Evolutionary conservation across 1,140 invertebrate genomes (phyloP).

Genomic region (Apis florea): DNA sequence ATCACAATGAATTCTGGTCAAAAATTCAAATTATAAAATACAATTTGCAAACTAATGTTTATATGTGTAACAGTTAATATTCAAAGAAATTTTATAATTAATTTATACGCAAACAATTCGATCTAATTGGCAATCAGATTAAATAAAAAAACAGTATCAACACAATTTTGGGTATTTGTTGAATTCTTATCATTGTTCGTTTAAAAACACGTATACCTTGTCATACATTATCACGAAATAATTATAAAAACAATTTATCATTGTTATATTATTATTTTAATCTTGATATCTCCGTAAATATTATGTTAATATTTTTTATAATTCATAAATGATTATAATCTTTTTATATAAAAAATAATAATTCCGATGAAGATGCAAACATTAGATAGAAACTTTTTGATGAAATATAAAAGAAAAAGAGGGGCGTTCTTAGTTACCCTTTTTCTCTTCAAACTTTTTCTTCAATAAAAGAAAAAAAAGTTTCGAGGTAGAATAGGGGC

Average conservation of each 20-base stretch:
- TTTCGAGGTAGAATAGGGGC: constrained; percentile 60
- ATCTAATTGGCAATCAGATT: too few species aligned
- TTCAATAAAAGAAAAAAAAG: constrained; percentile 47
- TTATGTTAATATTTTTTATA: background rate
- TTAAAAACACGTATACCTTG: constrained; percentile 19
- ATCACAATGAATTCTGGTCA: background rate
- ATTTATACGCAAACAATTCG: background rate
- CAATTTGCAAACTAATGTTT: background rate
- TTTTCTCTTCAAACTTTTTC: constrained; percentile 38
- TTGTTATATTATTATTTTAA: background rate
- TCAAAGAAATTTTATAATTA: too few species aligned
- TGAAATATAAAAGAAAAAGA: background rate
- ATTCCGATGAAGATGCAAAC: too few species aligned
- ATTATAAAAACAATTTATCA: constrained; percentile 22
- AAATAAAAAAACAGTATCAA: background rate
- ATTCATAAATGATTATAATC: background rate
- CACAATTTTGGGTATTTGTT: background rate
- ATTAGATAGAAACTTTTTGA: background rate
- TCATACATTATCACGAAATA: constrained; percentile 5
- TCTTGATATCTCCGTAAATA: background rate
- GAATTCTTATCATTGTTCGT: constrained; percentile 1
- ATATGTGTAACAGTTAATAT: too few species aligned
- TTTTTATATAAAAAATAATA: background rate
- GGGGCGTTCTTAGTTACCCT: constrained; percentile 39
- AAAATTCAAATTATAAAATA: background rate